Evolutionary conservation across 2,797 vertebrate genomes (phyloP).

Genomic region (Sebastiscus albofasciatus): DNA sequence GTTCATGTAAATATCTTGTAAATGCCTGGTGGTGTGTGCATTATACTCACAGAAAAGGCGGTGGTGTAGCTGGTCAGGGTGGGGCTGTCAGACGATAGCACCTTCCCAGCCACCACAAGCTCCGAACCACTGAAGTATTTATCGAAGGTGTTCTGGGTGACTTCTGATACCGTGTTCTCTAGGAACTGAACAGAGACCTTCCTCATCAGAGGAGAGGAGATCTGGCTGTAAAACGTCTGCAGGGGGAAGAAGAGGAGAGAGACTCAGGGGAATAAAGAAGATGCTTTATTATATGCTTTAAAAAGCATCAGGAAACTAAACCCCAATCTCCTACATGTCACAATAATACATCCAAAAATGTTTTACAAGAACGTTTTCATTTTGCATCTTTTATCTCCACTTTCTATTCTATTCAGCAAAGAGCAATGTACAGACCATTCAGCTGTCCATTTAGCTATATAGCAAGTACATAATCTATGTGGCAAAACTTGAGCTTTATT

Average conservation of each 20-base stretch:
- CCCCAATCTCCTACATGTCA: neutral
- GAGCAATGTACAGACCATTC: too few relatives aligned
- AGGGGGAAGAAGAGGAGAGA: neutral
- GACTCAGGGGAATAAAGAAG: neutral
- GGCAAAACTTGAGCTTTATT: too few relatives aligned
- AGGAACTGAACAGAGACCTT: conserved; percentile 90
- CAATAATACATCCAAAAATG: too few relatives aligned
- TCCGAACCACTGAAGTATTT: conserved; percentile 95
- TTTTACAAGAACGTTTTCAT: too few relatives aligned
- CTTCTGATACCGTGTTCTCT: conserved; percentile 81
- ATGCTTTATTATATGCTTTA: neutral
- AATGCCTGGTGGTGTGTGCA: neutral
- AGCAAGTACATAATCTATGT: too few relatives aligned
- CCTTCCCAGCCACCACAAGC: conserved; percentile 93
- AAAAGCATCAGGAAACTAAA: neutral
- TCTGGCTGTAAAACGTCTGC: conserved; percentile 94
- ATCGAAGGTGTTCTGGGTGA: conserved; percentile 93
- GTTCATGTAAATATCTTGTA: neutral
- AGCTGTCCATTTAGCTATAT: too few relatives aligned
- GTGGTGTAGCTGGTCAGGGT: conserved; percentile 86
- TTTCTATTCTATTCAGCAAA: too few relatives aligned
- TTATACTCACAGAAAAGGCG: conserved; percentile 86
- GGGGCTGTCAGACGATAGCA: conserved; percentile 77
- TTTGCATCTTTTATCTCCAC: too few relatives aligned
- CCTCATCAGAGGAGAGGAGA: conserved; percentile 92